Evolutionary conservation across 2,797 vertebrate genomes (phyloP), one percentile per base, ranked within the genome.

Genomic region (Neoniphon sammara): DNA sequence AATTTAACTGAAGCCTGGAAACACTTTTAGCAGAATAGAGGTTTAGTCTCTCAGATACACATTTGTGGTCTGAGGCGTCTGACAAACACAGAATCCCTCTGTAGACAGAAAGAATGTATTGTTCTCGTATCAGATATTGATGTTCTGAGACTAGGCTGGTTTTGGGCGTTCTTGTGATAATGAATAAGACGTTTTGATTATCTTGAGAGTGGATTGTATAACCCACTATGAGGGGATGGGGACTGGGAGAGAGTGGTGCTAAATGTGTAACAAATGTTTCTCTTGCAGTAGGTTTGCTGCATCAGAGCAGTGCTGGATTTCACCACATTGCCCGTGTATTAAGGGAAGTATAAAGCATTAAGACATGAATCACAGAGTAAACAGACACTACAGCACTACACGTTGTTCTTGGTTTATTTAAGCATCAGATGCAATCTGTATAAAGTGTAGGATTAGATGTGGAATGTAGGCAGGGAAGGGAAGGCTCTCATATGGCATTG

Each of bases 401-500:
- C 12, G 3, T 9, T 3, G 23, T 58, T 50, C 47, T 42, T 70
- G 44, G 5, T 46, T 46, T 17, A 46, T 12, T 59, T 27, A 54
- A 50, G 3, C 6, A 61, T 42, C 39, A 14, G 14, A 14, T 46
- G 44, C 44, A 46, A 46, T 46, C 39, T 60, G 9, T 47, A 57
- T 42, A 69, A 68, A 15, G 42, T 44, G 14, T 15, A 20, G 2
- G 21, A 15, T 54, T 18, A 57, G 64, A 84, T 73, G 56, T 70
- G 66, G 53, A 78, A 83, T 69, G 75, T 18, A 47, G 42, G 75
- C 67, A 56, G 23, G 65, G 63, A 23, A 49, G 64, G 27, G 63
- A 57, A 46, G 15, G 69, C 66, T 70, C 73, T 80, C 75, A 72
- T 42, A 74, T 81, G 75, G 58, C 75, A 78, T 87, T 77, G 58